Percentiles rank a stretch among this genome's conserved stretches.
Conservation (phyloP, 2,113 vertebrate genomes). For the human region DNA sequence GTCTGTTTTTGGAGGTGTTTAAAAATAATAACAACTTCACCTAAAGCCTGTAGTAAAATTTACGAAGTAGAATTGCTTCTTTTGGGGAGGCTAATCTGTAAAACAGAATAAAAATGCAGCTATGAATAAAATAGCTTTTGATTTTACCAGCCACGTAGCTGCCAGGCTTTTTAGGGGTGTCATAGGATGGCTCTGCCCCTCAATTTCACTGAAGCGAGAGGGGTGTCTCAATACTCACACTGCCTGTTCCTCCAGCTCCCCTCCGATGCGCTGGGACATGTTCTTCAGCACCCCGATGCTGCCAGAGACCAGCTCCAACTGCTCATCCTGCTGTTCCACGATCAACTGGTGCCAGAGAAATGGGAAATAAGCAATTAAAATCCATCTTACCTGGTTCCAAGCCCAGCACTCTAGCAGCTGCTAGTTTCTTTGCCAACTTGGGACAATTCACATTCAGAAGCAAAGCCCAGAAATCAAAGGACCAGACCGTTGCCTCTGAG, state of each 20-base stretch:
- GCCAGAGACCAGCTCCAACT: conserved; percentile 97
- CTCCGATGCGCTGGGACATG: conserved; percentile 98
- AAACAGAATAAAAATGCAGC: conserved; percentile 4
- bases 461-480: conserved; percentile 67
- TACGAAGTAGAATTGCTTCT: conserved; percentile 22
- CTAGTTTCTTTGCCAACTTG: not conserved
- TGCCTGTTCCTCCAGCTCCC: conserved; percentile 97
- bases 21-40: not conserved
- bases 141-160: not conserved
- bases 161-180: not conserved
- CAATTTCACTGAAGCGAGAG: fast-evolving
- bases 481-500: conserved; percentile 42
- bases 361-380: conserved; percentile 71
- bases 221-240: conserved; percentile 88
- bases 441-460: conserved; percentile 70
- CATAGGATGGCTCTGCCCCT: not conserved
- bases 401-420: conserved; percentile 51
- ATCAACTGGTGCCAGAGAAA: conserved; percentile 89
- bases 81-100: not conserved
- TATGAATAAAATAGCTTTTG: not conserved
- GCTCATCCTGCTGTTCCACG: conserved; percentile 96
- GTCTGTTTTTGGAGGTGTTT: not conserved
- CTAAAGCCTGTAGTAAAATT: not conserved
- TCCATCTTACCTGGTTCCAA: conserved; percentile 30
- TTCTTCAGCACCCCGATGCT: conserved; percentile 98